These are phyloP conservation scores for Crambe crambe DNA, from an alignment of 37 sponge, comb jelly and placozoan species.

Conservation along the genomic window DNA sequence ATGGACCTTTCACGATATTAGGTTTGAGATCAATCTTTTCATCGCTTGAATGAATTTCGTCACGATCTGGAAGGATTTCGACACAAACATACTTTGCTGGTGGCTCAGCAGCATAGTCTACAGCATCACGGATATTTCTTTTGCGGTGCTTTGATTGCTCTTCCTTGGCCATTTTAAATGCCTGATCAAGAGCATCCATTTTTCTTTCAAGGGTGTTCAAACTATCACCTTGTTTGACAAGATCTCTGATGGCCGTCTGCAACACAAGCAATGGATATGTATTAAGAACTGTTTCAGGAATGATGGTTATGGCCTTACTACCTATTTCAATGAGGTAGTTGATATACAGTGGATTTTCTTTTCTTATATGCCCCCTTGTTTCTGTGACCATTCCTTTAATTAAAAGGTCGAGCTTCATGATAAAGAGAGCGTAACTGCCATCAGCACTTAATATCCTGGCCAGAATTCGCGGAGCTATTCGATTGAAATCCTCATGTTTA, in stretches of 20 bases:
- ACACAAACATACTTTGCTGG: constrained; percentile 16
- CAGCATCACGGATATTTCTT: constrained; percentile 6
- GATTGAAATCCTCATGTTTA: not conserved
- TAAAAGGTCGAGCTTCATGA: not conserved
- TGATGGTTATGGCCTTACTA: constrained; percentile 4
- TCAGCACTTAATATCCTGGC: constrained; percentile 10
- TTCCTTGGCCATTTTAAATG: not conserved
- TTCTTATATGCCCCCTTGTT: not conserved
- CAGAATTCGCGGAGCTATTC: constrained; percentile 19
- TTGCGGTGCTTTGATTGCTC: not conserved
- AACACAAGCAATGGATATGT: constrained; percentile 7
- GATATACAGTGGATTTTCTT: constrained; percentile 29
- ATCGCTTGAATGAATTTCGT: constrained; percentile 3
- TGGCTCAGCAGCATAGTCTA: constrained; percentile 24
- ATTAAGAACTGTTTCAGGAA: constrained; percentile 7
- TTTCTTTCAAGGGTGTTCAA: not conserved
- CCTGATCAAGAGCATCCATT: not conserved
- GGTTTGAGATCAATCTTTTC: constrained; percentile 39
- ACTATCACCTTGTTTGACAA: not conserved
- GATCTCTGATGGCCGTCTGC: constrained; percentile 3
- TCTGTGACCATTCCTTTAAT: constrained; percentile 42
- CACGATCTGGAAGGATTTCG: constrained; percentile 22
- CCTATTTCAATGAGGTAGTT: constrained; percentile 37
- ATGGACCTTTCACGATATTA: constrained; percentile 51
- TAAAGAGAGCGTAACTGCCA: constrained; percentile 21